Conservation (phyloP, 2,113 vertebrate genomes). For the Puma concolor region DNA sequence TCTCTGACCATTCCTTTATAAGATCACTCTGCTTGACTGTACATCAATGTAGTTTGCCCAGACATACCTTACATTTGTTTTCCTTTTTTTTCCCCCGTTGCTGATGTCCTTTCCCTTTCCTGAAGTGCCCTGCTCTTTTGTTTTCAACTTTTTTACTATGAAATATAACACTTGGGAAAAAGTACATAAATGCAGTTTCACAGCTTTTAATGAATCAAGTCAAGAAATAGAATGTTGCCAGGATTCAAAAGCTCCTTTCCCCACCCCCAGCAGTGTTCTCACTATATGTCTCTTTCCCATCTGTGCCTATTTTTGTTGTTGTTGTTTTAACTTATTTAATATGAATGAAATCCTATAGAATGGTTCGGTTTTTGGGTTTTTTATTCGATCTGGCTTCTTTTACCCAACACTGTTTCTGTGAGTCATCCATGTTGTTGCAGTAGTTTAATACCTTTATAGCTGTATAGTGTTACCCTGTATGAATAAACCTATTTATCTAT, state of each 20-base stretch:
- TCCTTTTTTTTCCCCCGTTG: not conserved
- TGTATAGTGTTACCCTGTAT: not conserved
- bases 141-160: slow-evolving; percentile 1
- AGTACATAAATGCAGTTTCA: not conserved
- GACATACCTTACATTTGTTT: not conserved
- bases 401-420: not conserved
- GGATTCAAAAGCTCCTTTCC: not conserved
- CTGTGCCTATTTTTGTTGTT: not conserved
- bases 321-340: not conserved
- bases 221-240: slow-evolving; percentile 13
- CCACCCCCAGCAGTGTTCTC: not conserved
- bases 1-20: not conserved
- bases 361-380: not conserved
- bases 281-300: not conserved
- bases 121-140: not conserved
- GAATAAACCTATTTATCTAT: not conserved
- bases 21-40: not conserved
- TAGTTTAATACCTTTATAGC: not conserved
- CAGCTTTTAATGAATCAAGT: not conserved
- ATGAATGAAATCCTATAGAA: not conserved
- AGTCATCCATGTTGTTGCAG: slow-evolving; percentile 3
- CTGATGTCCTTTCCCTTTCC: slow-evolving; percentile 4
- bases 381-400: slow-evolving; percentile 1
- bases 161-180: not conserved
- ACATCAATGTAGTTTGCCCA: not conserved